phyloP scores from a whole-genome alignment of 1,140 invertebrate genomes.

The Brevipalpus yothersi region DNA sequence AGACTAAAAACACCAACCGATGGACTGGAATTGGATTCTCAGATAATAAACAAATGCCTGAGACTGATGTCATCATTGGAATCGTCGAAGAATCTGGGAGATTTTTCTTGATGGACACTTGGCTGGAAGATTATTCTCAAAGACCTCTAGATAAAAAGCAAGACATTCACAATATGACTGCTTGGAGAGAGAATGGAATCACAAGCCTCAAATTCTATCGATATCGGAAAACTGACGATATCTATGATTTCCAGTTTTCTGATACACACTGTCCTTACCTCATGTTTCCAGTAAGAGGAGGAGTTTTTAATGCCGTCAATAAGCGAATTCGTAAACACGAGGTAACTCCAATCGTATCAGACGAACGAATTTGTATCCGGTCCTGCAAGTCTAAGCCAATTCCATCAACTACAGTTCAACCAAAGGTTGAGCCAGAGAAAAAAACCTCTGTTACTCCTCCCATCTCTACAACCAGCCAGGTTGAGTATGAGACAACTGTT shows the following conservation, averaged over 20 bases:
- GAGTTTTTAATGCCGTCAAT: slow-evolving; percentile 49
- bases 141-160: slow-evolving; percentile 45
- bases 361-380: slow-evolving; percentile 49
- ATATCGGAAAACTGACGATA: slow-evolving; percentile 46
- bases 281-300: slow-evolving; percentile 57
- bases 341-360: slow-evolving; percentile 43
- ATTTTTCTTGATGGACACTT: slow-evolving; percentile 63
- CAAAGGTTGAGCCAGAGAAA: background rate
- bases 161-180: slow-evolving; percentile 42
- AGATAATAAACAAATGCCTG: slow-evolving; percentile 53
- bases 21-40: slow-evolving; percentile 92
- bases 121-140: slow-evolving; percentile 29
- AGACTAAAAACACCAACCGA: slow-evolving; percentile 44
- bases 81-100: slow-evolving; percentile 50
- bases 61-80: slow-evolving; percentile 58
- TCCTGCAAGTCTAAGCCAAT: slow-evolving; percentile 9
- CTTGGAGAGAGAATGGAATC: slow-evolving; percentile 41
- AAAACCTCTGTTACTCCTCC: background rate
- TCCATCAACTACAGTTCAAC: background rate
- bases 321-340: slow-evolving; percentile 65
- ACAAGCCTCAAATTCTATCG: slow-evolving; percentile 53
- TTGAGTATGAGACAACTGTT: background rate
- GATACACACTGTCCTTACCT: slow-evolving; percentile 58
- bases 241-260: slow-evolving; percentile 48
- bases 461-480: background rate